phyloP scores from a whole-genome alignment of 2,888 invertebrate species.

The Melanotus villosus region DNA sequence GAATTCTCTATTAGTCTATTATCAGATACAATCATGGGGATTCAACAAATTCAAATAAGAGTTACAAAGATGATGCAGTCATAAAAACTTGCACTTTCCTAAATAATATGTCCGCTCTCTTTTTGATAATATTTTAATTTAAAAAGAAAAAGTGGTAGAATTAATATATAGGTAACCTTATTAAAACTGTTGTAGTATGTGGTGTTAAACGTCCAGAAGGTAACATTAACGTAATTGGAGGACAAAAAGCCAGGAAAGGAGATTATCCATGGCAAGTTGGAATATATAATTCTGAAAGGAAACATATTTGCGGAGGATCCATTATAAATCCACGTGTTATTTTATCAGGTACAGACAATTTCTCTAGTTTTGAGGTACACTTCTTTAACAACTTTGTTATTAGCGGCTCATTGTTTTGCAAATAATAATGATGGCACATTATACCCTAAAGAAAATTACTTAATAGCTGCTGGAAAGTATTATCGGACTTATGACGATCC shows the following conservation, averaged over 20 bases:
- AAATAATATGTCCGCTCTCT: too few relatives aligned
- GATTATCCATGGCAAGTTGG: slow-evolving; percentile 61
- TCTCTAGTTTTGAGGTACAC: background rate
- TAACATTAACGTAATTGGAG: slow-evolving; percentile 19
- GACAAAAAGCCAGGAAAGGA: background rate
- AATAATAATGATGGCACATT: slow-evolving; percentile 38
- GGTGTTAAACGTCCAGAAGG: slow-evolving; percentile 59
- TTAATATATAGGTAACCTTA: background rate
- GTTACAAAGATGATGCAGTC: too few relatives aligned
- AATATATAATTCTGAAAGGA: slow-evolving; percentile 50
- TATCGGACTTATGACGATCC: slow-evolving; percentile 55
- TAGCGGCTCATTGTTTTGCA: slow-evolving; percentile 63
- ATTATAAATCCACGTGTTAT: slow-evolving; percentile 56
- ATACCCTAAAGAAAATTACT: slow-evolving; percentile 39
- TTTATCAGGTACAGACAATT: slow-evolving; percentile 57
- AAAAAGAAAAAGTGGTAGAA: background rate
- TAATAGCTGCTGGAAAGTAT: slow-evolving; percentile 60
- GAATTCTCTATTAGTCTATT: too few relatives aligned
- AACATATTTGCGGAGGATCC: slow-evolving; percentile 60
- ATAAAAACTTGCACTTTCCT: too few relatives aligned
- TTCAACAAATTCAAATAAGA: too few relatives aligned
- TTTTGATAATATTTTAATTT: too few relatives aligned
- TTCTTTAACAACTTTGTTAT: background rate
- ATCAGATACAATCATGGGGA: too few relatives aligned
- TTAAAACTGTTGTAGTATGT: slow-evolving; percentile 56